These are phyloP conservation scores for Ecliptopera silaceata DNA, from an alignment of 2,888 invertebrate species.

Conservation along the genomic window DNA sequence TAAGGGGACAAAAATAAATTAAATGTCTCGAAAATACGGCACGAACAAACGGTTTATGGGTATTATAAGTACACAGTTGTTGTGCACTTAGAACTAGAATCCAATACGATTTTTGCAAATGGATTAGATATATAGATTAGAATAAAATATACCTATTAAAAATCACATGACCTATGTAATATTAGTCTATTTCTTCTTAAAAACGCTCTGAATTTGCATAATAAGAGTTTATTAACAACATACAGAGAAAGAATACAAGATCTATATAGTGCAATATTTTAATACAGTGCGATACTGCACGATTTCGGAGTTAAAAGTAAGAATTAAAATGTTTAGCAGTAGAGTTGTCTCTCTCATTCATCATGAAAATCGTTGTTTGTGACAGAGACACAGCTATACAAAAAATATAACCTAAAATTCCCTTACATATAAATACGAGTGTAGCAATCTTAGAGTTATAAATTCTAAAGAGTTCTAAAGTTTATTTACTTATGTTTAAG, in stretches of 20 bases:
- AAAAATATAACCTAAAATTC: conserved; percentile 10
- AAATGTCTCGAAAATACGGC: background rate
- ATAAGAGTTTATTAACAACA: background rate
- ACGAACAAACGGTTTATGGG: background rate
- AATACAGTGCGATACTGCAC: background rate
- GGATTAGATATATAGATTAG: conserved; percentile 5
- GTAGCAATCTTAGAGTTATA: conserved; percentile 32
- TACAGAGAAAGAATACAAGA: background rate
- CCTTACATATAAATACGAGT: conserved; percentile 8
- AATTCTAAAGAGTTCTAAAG: conserved; percentile 41
- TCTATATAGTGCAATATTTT: background rate
- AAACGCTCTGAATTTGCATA: conserved; percentile 10
- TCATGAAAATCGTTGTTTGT: background rate
- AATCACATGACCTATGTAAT: conserved; percentile 12
- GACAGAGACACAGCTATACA: conserved; percentile 4
- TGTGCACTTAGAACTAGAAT: conserved; percentile 7
- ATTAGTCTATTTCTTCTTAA: conserved; percentile 11
- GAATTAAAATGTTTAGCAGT: background rate
- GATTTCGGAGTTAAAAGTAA: background rate
- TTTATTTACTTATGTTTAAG: conserved; percentile 41
- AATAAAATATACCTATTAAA: conserved; percentile 2
- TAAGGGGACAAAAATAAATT: background rate
- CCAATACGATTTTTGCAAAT: conserved; percentile 4
- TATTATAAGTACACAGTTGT: conserved; percentile 1
- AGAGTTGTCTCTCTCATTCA: background rate